These are phyloP conservation scores for Pentalonia nigronervosa DNA, from an alignment of 1,140 invertebrate genomes.

Conservation along the genomic window DNA sequence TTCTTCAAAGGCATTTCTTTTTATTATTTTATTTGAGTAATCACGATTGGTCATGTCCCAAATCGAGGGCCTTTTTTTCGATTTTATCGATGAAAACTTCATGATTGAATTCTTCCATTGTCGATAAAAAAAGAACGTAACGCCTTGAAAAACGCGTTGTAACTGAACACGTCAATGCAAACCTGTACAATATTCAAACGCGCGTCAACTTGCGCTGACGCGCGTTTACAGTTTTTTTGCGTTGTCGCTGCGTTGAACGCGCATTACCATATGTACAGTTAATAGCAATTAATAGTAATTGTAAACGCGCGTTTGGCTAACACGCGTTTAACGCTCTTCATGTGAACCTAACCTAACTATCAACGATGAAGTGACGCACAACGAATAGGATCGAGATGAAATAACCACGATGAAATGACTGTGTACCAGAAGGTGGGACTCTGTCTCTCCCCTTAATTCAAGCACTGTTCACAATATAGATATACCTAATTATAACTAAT, in stretches of 20 bases:
- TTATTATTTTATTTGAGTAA: constrained; percentile 45
- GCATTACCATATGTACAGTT: constrained; percentile 34
- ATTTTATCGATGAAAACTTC: constrained; percentile 37
- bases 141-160: constrained; percentile 35
- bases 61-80: constrained; percentile 28
- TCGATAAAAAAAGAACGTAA: neutral
- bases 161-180: constrained; percentile 49
- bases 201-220: too few relatives aligned
- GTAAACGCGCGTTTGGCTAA: neutral
- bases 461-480: too few relatives aligned
- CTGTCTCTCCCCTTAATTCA: too few relatives aligned
- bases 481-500: neutral
- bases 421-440: too few relatives aligned
- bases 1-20: constrained; percentile 12
- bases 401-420: too few relatives aligned
- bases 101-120: constrained; percentile 40
- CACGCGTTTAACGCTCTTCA: too few relatives aligned
- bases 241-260: neutral
- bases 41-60: constrained; percentile 26
- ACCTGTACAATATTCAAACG: too few relatives aligned
- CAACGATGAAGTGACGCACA: too few relatives aligned
- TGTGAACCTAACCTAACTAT: too few relatives aligned
- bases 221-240: neutral
- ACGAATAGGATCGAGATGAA: too few relatives aligned
- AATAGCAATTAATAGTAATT: constrained; percentile 7